Conservation (phyloP, 2,888 invertebrate genomes). For the Drosophila kokeensis region DNA sequence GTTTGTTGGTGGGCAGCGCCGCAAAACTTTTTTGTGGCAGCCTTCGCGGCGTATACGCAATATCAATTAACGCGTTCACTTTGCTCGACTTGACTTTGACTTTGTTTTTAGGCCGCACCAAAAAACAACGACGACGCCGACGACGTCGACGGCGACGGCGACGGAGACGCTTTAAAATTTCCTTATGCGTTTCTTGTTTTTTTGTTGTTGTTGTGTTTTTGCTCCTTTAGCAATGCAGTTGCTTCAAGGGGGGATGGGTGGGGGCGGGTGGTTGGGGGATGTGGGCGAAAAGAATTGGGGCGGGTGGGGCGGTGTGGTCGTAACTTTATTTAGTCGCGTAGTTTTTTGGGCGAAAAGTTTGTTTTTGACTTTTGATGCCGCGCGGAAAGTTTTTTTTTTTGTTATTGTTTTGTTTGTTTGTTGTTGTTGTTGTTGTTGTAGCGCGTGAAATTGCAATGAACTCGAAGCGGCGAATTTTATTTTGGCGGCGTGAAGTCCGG, state of each 20-base stretch:
- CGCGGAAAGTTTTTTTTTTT: constrained; percentile 47
- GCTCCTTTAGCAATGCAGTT: constrained; percentile 17
- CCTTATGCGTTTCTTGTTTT: constrained; percentile 7
- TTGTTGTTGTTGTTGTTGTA: constrained; percentile 29
- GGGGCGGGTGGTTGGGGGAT: not conserved
- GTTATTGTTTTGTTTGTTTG: constrained; percentile 26
- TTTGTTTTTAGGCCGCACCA: constrained; percentile 44
- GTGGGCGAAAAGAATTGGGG: constrained; percentile 1
- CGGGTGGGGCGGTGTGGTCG: not conserved
- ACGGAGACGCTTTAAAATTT: constrained; percentile 45
- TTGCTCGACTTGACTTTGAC: constrained; percentile 55
- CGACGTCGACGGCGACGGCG: constrained; percentile 12
- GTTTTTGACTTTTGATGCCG: constrained; percentile 55
- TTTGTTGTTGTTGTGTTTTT: constrained; percentile 1
- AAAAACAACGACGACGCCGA: constrained; percentile 16
- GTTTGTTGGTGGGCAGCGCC: constrained; percentile 8
- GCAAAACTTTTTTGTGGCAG: constrained; percentile 26
- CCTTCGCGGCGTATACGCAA: constrained; percentile 64
- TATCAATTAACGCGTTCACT: constrained; percentile 68
- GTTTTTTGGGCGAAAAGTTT: constrained; percentile 56
- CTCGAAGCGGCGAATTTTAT: constrained; percentile 57
- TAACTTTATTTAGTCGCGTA: constrained; percentile 55
- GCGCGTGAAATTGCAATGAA: constrained; percentile 63
- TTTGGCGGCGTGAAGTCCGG: constrained; percentile 79
- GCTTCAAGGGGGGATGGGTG: not conserved